These are phyloP conservation scores for Selene dorsalis DNA, from an alignment of 2,797 vertebrate genomes.

Conservation along the genomic window DNA sequence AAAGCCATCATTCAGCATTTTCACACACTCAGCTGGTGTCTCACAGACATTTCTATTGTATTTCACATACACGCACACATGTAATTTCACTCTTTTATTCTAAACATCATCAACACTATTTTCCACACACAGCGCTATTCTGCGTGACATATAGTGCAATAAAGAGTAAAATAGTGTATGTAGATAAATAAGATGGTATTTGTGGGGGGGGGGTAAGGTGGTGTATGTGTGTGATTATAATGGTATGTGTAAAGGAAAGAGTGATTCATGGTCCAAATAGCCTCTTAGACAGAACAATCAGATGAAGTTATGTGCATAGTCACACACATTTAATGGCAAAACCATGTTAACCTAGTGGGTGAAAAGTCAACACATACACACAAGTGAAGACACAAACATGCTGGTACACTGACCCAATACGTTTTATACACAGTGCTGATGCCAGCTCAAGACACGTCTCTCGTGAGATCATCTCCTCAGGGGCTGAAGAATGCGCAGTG, in stretches of 20 bases:
- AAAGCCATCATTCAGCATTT: neutral
- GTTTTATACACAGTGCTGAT: constrained; percentile 20
- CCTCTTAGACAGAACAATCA: neutral
- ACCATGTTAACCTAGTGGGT: neutral
- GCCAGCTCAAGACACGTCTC: neutral
- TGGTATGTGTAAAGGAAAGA: constrained; percentile 12
- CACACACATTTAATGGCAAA: neutral
- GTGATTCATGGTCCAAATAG: constrained; percentile 6
- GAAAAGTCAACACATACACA: constrained; percentile 6
- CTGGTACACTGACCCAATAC: neutral
- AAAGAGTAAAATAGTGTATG: neutral
- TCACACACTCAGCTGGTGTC: neutral
- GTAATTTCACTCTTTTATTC: constrained; percentile 2
- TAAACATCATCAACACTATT: constrained; percentile 8
- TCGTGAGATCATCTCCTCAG: constrained; percentile 6
- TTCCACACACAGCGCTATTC: neutral
- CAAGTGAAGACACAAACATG: no score
- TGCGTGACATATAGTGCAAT: neutral
- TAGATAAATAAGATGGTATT: neutral
- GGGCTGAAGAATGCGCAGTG: constrained; percentile 3
- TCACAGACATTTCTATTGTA: neutral
- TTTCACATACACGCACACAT: neutral
- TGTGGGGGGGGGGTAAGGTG: neutral
- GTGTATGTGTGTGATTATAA: constrained; percentile 1
- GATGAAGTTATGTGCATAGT: neutral